Base-by-base conservation (phyloP, 1,140 invertebrate species). In the Hyles euphorbiae region DNA sequence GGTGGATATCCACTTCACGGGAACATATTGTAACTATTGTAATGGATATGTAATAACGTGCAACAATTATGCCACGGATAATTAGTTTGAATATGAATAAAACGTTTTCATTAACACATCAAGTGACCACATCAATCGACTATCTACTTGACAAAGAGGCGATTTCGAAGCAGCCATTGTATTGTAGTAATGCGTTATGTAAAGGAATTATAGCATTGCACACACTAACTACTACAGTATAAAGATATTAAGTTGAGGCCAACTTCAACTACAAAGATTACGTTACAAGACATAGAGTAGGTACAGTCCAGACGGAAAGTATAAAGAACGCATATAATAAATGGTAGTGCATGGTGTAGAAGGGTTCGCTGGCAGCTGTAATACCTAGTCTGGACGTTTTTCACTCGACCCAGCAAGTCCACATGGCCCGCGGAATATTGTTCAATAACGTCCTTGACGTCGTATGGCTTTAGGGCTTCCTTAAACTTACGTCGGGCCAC, bases 361-460 rank as follows among this genome's bases (percentile, higher is more conserved):
- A 53, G 61, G 70, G 55, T 61, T 67, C 65, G 59, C 67, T 68
- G 70, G 63, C 53, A 64, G 69, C 63, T 71, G 76, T 81, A 79
- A 61, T 90, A 97, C 96, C 95, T 95, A 90, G 91, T 91, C 91
- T 98, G 96, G 70, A 98, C 92, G 91, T 93, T 95, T 92, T 98
- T 98, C 58, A 97, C 96, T 78, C 96, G 91, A 63, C 94, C 93
- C 76, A 97, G 91, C 80, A 97, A 92, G 89, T 97, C 96, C 61
- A 96, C 94, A 89, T 98, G 96, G 58, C 96, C 96, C 56, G 96
- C 96, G 52, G 95, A 97, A 90, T 97, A 98, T 88, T 98, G 97
- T 90, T 98, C 97, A 80, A 98, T 98, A 66, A 98, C 97, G 90
- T 98, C 97, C 90, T 98, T 97, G 68, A 98, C 97, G 90, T 98